These are phyloP conservation scores for Macrotrachela quadricornifera DNA, from an alignment of 1,140 invertebrate genomes.

Conservation along the genomic window DNA sequence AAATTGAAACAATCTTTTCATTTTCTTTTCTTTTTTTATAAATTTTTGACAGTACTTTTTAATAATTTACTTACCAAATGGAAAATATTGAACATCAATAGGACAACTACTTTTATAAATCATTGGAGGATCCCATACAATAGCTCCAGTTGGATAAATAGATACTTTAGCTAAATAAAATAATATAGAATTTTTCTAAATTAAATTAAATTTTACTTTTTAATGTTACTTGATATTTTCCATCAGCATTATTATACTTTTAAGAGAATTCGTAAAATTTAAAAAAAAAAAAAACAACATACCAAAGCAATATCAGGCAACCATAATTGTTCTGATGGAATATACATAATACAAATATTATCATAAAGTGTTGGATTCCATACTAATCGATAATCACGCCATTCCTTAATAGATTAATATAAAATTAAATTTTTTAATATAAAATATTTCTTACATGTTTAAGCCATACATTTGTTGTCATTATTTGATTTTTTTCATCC, in stretches of 20 bases:
- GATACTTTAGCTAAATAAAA: slow-evolving; percentile 28
- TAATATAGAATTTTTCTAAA: too few relatives aligned
- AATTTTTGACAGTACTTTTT: too few relatives aligned
- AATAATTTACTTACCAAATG: slow-evolving; percentile 34
- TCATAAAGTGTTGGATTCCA: slow-evolving; percentile 93
- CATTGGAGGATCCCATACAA: slow-evolving; percentile 36
- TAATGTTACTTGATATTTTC: slow-evolving; percentile 35
- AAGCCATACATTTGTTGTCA: slow-evolving; percentile 35
- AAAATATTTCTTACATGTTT: slow-evolving; percentile 55
- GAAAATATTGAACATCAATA: slow-evolving; percentile 33
- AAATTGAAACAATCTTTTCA: slow-evolving; percentile 29
- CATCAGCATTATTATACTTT: slow-evolving; percentile 27
- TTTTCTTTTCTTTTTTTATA: too few relatives aligned
- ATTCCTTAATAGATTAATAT: slow-evolving; percentile 36
- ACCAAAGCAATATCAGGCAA: slow-evolving; percentile 60
- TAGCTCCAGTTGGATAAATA: slow-evolving; percentile 59
- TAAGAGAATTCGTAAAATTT: too few relatives aligned
- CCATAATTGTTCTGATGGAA: slow-evolving; percentile 59
- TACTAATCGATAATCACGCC: slow-evolving; percentile 88
- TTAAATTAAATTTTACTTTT: slow-evolving; percentile 15
- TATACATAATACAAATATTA: slow-evolving; percentile 49
- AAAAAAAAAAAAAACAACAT: slow-evolving; percentile 1
- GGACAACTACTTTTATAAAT: slow-evolving; percentile 35
- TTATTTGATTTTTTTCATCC: slow-evolving; percentile 32
- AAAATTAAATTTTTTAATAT: not conserved